These are phyloP conservation scores for Ardeotis arabs DNA, from an alignment of 2,113 vertebrate genomes.

Conservation along the genomic window DNA sequence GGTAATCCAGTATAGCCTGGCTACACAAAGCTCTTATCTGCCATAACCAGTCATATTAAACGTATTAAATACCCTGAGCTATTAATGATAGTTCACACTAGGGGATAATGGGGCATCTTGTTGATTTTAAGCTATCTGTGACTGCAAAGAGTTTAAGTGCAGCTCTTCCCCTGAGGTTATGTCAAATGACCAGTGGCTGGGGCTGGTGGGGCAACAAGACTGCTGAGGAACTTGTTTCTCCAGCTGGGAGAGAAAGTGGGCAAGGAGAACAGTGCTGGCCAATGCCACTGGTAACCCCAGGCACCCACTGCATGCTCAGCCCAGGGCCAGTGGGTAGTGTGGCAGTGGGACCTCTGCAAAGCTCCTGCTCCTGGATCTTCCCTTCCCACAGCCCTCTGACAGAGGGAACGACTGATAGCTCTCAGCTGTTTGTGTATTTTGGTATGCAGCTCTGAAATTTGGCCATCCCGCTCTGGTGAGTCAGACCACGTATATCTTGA, in stretches of 20 bases:
- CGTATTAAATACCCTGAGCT: not conserved
- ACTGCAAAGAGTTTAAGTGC: not conserved
- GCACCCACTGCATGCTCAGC: rapidly evolving
- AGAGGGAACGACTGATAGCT: not conserved
- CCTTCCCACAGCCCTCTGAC: not conserved
- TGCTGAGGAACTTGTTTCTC: not conserved
- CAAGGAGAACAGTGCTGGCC: not conserved
- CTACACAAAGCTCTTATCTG: not conserved
- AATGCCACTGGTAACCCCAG: not conserved
- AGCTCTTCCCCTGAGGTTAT: not conserved
- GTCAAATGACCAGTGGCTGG: rapidly evolving
- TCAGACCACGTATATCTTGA: not conserved
- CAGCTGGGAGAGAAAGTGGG: not conserved
- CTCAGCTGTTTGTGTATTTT: not conserved
- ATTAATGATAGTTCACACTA: not conserved
- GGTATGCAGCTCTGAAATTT: not conserved
- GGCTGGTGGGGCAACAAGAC: not conserved
- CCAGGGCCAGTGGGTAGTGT: rapidly evolving
- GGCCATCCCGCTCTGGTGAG: not conserved
- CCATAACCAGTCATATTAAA: not conserved
- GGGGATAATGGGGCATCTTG: not conserved
- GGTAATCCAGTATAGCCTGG: not conserved
- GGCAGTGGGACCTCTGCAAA: not conserved
- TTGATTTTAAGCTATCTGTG: not conserved
- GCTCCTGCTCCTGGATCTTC: not conserved